A percentile compares a stretch with the other conserved stretches of the same genome.
phyloP scores from a whole-genome alignment of 2,888 invertebrate genomes.

The Trichacis sp. region DNA sequence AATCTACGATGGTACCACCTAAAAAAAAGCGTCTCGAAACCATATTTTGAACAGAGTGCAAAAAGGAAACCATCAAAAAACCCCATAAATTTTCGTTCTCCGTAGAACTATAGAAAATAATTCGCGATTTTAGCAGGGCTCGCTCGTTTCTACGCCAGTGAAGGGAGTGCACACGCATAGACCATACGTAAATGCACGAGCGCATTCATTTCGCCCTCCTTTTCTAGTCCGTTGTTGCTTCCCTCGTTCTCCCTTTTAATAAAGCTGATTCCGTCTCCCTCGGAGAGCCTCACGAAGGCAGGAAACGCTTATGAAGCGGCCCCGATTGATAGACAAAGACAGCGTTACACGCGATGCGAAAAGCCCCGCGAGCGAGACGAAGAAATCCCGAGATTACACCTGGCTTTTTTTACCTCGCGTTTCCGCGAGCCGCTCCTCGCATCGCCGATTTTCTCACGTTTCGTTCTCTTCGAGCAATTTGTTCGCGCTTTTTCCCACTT shows the following conservation, averaged over 20 bases:
- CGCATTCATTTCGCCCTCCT: slow-evolving; percentile 25
- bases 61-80: too few relatives aligned
- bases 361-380: slow-evolving; percentile 17
- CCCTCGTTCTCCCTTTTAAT: slow-evolving; percentile 40
- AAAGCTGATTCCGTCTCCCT: slow-evolving; percentile 9
- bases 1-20: too few relatives aligned
- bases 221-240: slow-evolving; percentile 24
- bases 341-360: slow-evolving; percentile 34
- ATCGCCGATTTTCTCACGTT: slow-evolving; percentile 25
- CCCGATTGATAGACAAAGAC: slow-evolving; percentile 45
- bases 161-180: slow-evolving; percentile 16
- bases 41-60: too few relatives aligned
- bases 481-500: too few relatives aligned
- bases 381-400: slow-evolving; percentile 42
- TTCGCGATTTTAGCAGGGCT: neutral
- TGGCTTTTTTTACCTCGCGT: slow-evolving; percentile 16
- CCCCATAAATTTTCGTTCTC: too few relatives aligned
- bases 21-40: too few relatives aligned
- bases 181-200: slow-evolving; percentile 14
- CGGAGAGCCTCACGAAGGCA: slow-evolving; percentile 48
- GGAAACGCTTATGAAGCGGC: slow-evolving; percentile 59
- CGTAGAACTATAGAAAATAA: too few relatives aligned
- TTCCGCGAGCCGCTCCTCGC: slow-evolving; percentile 28
- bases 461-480: slow-evolving; percentile 11
- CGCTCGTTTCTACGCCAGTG: slow-evolving; percentile 4